phyloP scores from a whole-genome alignment of 2,888 invertebrate species.

The Clitarchus hookeri region DNA sequence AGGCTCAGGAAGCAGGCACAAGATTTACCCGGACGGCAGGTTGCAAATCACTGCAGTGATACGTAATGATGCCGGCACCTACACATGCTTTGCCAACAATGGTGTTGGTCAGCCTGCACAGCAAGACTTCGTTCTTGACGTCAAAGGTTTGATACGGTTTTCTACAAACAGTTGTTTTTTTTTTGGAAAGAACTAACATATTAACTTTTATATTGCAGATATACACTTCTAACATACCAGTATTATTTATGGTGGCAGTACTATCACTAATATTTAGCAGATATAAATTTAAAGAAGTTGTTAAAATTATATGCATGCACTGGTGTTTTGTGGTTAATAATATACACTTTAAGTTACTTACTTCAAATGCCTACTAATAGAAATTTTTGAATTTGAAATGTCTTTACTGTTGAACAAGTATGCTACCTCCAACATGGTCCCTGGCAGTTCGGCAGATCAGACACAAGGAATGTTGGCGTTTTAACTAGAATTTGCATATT shows the following conservation, averaged over 20 bases:
- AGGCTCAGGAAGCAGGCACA: slow-evolving; percentile 71
- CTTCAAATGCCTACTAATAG: not conserved
- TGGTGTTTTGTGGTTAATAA: not conserved
- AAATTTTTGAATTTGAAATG: too few relatives aligned
- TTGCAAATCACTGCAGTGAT: slow-evolving; percentile 82
- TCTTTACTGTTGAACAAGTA: too few relatives aligned
- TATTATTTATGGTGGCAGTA: too few relatives aligned
- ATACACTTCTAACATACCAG: too few relatives aligned
- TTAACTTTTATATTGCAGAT: too few relatives aligned
- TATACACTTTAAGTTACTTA: not conserved
- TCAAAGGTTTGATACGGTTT: slow-evolving; percentile 64
- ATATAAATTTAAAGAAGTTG: too few relatives aligned
- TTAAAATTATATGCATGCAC: not conserved
- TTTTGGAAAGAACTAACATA: too few relatives aligned
- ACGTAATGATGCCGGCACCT: slow-evolving; percentile 80
- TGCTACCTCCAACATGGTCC: too few relatives aligned
- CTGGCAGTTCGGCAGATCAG: too few relatives aligned
- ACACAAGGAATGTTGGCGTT: too few relatives aligned
- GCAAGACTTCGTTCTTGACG: slow-evolving; percentile 69
- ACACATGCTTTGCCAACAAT: slow-evolving; percentile 85
- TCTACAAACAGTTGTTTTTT: not conserved
- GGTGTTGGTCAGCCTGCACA: slow-evolving; percentile 70
- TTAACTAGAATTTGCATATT: too few relatives aligned
- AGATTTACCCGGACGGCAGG: slow-evolving; percentile 70
- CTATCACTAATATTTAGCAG: too few relatives aligned